Evolutionary conservation across 1,140 invertebrate species (phyloP), one percentile per base, ranked within the genome.

Genomic region (Lordiphosa mommai): DNA sequence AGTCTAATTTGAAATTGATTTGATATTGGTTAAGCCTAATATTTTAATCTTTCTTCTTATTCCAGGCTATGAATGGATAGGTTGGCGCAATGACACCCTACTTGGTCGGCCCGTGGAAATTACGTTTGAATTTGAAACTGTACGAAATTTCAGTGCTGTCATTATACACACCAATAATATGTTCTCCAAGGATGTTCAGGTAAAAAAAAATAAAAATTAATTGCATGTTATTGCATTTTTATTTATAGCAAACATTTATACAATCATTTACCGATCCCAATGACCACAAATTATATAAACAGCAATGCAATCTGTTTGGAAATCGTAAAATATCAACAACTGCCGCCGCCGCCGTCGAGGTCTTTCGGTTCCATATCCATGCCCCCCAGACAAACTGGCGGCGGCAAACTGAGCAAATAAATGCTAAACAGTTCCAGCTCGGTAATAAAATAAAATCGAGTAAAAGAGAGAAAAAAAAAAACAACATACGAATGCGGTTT

Each of bases 21-120:
- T 3, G 4, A 27, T 6, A 27, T 1, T 27, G 0, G 7, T 27
- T 0, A 7, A 27, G 5, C 7, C 23, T 27, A 0, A 27, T 4
- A n/a, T 17, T 13, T 17, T 6, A n/a, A n/a, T 30, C 2, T 7
- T 14, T 40, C 65, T 56, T 17, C 14, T 52, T 52, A 72, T 90
- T 88, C 59, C 89, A 91, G 95, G 94, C 47, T 95, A 93, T 49
- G 93, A 95, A 63, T 98, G 96, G 96, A 92, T 98, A 33, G 96
- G 96, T 7, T 98, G 96, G 96, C 92, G 91, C 41, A 94, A 95
- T 86, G 93, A 94, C 27, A 90, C 92, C 3, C 88, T 87, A 4
- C 40, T 92, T 14, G 92, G 92, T 6, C 90, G 90, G 23, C 91
- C 91, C 0, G 86, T 95, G 1, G 92, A 94, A 85, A 92, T 96